A percentile compares a stretch with the other conserved stretches of the same genome.
Conservation (phyloP, 1,140 invertebrate species). For the Archivesica marissinica region DNA sequence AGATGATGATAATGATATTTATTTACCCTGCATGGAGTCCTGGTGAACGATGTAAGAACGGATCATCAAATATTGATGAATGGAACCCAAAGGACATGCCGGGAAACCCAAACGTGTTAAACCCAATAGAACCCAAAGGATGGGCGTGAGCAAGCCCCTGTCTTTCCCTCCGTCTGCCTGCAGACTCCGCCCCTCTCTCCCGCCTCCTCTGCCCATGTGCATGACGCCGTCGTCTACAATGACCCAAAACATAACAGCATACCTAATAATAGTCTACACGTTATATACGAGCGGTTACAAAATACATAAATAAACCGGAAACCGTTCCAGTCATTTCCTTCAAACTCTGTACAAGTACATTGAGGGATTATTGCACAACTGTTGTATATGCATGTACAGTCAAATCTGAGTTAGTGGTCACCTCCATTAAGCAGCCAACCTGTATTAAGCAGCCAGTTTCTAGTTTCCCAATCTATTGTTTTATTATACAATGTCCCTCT, state of each 20-base stretch:
- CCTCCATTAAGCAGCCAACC: too few species aligned
- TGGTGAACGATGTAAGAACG: slow-evolving; percentile 43
- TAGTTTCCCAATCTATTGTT: too few species aligned
- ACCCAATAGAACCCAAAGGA: slow-evolving; percentile 58
- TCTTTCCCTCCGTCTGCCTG: slow-evolving; percentile 55
- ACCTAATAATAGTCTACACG: too few species aligned
- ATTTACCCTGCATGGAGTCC: slow-evolving; percentile 60
- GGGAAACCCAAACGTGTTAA: slow-evolving; percentile 66
- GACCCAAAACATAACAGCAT: slow-evolving; percentile 49
- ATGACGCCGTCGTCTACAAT: slow-evolving; percentile 66
- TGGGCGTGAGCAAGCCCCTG: slow-evolving; percentile 60
- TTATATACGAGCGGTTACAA: too few species aligned
- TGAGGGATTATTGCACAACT: too few species aligned
- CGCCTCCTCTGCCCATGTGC: slow-evolving; percentile 58
- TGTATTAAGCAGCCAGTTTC: too few species aligned
- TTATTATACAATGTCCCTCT: too few species aligned
- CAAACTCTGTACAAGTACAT: too few species aligned
- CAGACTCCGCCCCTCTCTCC: slow-evolving; percentile 55
- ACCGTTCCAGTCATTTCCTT: too few species aligned
- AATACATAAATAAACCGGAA: too few species aligned
- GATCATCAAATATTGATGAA: slow-evolving; percentile 68
- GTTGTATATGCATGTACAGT: too few species aligned
- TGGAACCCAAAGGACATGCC: slow-evolving; percentile 67
- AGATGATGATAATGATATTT: neutral
- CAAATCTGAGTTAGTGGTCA: too few species aligned